These are phyloP conservation scores for Xerus inauris DNA, from an alignment of 2,113 vertebrate species.

Conservation along the genomic window DNA sequence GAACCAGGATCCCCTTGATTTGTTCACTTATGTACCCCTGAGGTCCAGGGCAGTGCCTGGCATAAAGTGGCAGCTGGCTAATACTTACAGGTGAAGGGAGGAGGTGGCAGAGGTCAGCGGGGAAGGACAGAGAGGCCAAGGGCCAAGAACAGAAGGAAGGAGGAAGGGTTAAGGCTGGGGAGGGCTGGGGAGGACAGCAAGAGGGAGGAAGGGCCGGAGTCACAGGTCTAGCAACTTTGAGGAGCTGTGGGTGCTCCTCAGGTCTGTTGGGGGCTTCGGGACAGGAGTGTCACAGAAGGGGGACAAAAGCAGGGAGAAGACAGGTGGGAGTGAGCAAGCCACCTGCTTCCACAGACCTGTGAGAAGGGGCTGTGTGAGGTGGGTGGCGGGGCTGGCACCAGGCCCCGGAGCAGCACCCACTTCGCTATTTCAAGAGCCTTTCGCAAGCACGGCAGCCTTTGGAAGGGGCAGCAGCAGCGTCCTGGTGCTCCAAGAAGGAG, in stretches of 20 bases:
- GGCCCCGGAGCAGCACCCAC: not conserved
- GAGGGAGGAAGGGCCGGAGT: not conserved
- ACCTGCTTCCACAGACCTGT: not conserved
- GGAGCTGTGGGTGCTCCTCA: not conserved
- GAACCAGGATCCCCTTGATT: not conserved
- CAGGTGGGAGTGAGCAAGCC: not conserved
- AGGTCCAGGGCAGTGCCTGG: not conserved
- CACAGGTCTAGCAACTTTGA: not conserved
- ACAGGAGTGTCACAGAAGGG: not conserved
- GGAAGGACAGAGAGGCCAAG: not conserved
- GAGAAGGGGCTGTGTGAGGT: not conserved
- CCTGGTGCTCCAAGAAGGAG: not conserved
- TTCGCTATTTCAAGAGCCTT: not conserved
- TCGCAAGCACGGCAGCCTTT: not conserved
- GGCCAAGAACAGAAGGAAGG: not conserved
- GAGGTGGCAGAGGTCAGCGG: not conserved
- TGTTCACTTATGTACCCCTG: no score
- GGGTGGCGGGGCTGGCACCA: rapidly evolving
- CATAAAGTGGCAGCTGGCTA: not conserved
- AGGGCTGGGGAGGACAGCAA: not conserved
- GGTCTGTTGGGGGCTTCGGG: not conserved
- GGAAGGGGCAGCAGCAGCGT: not conserved
- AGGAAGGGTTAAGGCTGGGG: not conserved
- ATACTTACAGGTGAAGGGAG: rapidly evolving
- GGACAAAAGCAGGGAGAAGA: not conserved